Evolutionary conservation across 2,113 vertebrate genomes (phyloP), one percentile per base, ranked within the genome.

Genomic region (Cebus imitator): DNA sequence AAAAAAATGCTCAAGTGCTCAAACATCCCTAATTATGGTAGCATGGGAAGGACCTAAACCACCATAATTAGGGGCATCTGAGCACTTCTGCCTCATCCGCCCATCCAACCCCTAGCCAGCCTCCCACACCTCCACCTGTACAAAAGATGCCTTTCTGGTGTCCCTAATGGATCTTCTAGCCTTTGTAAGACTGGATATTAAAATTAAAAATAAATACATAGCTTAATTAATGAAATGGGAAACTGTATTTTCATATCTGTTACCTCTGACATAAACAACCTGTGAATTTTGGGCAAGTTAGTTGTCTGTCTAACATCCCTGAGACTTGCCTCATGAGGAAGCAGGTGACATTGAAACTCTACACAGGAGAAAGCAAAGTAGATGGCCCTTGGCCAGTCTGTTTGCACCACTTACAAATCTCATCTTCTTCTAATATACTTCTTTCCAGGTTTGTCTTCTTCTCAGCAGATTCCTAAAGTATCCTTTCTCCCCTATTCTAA

Each of bases 191-290:
- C 43, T 55, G 11, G 12, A 52, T 40, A 64, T 80, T 35, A 88
- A 91, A 52, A 32, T 58, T 9, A 11, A 80, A 87, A 68, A 72
- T n/a, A 75, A 90, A 68, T 32, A 76, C 66, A 50, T 25, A 81
- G 32, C 0, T 82, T 79, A 17, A n/a, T 45, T 52, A 57, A 50
- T 78, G n/a, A 91, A 94, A 93, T 78, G 21, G 72, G 40, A 83
- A 96, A 86, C 27, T 37, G 2, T 48, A 10, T 86, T 92, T 94
- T 92, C 40, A 80, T 79, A 90, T 55, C 66, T 11, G 32, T 58
- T 81, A 66, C 16, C 16, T 61, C 61, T 85, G 35, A 40, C 37
- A 57, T 5, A 35, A 3, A 52, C 8, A 87, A 18, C 35, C 66
- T 73, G 5, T 73, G 7, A 32, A n/a, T 87, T 80, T 95, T 61